Conservation (phyloP, 2,113 vertebrate genomes). For the Galbula dea region DNA sequence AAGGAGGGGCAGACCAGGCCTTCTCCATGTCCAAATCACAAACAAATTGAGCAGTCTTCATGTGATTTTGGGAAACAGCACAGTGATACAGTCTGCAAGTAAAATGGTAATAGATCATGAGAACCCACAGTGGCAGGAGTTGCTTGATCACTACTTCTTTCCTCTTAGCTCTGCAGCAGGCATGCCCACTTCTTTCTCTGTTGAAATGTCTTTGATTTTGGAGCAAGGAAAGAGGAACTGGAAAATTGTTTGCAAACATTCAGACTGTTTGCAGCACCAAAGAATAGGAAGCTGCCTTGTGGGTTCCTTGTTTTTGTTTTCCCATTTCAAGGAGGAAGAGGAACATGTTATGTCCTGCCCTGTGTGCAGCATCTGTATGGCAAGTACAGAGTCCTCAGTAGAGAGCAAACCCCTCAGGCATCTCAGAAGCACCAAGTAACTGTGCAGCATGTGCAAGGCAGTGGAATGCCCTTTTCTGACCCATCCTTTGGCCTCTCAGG, state of each 20-base stretch:
- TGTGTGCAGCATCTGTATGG: neutral
- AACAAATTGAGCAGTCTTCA: neutral
- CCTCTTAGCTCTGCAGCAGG: neutral
- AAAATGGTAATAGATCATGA: neutral
- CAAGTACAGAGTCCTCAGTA: neutral
- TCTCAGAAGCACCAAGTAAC: neutral
- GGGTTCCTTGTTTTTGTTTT: neutral
- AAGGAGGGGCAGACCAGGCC: neutral
- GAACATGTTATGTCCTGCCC: neutral
- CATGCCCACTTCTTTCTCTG: neutral
- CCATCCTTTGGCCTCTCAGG: neutral
- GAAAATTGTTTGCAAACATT: neutral
- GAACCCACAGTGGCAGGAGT: neutral
- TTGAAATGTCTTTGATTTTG: neutral
- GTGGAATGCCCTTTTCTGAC: neutral
- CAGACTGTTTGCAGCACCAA: neutral
- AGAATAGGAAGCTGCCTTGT: neutral
- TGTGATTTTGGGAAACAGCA: neutral
- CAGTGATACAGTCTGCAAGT: neutral
- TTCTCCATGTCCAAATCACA: neutral
- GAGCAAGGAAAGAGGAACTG: neutral
- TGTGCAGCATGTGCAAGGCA: accelerated
- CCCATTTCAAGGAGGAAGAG: neutral
- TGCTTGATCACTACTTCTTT: neutral
- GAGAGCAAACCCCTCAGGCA: neutral